phyloP scores from a whole-genome alignment of 2,113 vertebrate species.

The Apistogramma diplotaenia region DNA sequence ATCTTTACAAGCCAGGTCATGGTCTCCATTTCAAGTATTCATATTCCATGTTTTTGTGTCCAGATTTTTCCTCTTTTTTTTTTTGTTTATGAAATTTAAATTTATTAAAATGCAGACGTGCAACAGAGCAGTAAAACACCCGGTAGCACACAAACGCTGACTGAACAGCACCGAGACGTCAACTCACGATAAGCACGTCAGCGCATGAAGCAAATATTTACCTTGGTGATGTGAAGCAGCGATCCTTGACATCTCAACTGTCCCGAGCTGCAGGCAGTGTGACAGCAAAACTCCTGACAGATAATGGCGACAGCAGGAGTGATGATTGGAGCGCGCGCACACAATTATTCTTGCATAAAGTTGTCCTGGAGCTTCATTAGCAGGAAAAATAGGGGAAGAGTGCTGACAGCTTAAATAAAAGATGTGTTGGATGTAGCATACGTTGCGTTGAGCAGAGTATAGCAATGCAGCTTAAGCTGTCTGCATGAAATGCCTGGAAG shows the following conservation, averaged over 20 bases:
- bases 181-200: not conserved
- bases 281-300: slow-evolving; percentile 14
- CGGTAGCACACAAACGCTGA: slow-evolving; percentile 1
- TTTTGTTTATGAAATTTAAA: not conserved
- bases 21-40: not conserved
- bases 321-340: not conserved
- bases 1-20: not conserved
- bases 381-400: not conserved
- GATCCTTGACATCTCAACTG: not conserved
- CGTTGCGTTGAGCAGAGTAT: not conserved
- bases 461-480: not conserved
- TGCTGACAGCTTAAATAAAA: slow-evolving; percentile 14
- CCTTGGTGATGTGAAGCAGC: slow-evolving; percentile 31
- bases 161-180: not conserved
- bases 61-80: not conserved
- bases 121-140: slow-evolving; percentile 6
- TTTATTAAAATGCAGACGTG: slow-evolving; percentile 13
- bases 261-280: not conserved
- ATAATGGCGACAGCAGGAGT: not conserved
- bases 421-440: not conserved
- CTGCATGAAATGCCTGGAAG: not conserved
- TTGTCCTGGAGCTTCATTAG: slow-evolving; percentile 7
- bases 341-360: slow-evolving; percentile 1
- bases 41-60: not conserved
- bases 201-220: slow-evolving; percentile 40